A percentile compares a stretch with the other conserved stretches of the same genome.
These are phyloP conservation scores for Margarornis squamiger DNA, from an alignment of 2,797 vertebrate genomes.

Conservation along the genomic window DNA sequence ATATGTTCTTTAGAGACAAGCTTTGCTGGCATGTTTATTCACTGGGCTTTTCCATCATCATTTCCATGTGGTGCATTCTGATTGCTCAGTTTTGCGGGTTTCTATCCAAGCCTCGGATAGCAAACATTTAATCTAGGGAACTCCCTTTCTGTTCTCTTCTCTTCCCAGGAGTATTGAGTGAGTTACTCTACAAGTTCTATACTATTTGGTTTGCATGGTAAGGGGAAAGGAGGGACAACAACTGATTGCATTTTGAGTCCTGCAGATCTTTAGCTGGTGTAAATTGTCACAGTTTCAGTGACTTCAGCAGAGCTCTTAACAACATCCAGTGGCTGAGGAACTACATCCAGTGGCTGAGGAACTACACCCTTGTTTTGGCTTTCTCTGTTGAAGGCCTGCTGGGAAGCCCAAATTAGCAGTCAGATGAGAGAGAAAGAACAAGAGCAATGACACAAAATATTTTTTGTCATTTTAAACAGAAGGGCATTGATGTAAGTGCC, in stretches of 20 bases:
- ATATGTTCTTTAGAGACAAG: background rate
- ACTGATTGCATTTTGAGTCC: background rate
- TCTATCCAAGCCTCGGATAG: background rate
- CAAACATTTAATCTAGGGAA: background rate
- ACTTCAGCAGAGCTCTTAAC: background rate
- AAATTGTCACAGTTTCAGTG: slow-evolving; percentile 15
- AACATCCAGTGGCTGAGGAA: no score
- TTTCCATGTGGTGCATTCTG: slow-evolving; percentile 38
- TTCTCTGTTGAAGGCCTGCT: slow-evolving; percentile 14
- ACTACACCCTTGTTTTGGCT: background rate
- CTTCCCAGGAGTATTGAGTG: background rate
- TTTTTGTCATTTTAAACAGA: background rate
- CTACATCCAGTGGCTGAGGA: background rate
- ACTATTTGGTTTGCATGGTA: background rate
- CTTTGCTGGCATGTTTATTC: slow-evolving; percentile 12
- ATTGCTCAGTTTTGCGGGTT: slow-evolving; percentile 1
- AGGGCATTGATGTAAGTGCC: background rate
- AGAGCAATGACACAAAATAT: background rate
- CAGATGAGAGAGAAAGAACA: background rate
- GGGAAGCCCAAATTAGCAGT: background rate
- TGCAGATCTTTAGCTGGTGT: background rate
- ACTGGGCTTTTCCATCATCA: slow-evolving; percentile 39
- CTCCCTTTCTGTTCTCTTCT: background rate
- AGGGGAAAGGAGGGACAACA: background rate
- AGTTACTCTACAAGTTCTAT: background rate